Percentiles rank a stretch among this genome's conserved stretches.
phyloP scores from a whole-genome alignment of 1,140 invertebrate genomes.

The Wiebesia pumilae region DNA sequence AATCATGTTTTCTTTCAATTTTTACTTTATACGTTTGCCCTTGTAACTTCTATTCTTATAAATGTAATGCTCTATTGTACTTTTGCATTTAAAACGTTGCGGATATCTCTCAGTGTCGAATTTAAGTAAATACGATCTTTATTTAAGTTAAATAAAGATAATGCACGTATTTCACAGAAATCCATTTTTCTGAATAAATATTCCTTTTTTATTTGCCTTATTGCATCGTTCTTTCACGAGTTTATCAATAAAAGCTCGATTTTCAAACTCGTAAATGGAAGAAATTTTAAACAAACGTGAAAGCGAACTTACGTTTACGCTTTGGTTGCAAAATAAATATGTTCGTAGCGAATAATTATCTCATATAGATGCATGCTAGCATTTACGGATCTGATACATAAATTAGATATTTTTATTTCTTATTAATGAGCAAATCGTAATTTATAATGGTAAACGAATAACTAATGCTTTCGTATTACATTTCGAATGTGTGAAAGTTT shows the following conservation, averaged over 20 bases:
- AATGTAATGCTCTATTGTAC: no score
- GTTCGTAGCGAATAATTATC: neutral
- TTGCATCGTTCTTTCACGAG: neutral
- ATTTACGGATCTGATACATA: neutral
- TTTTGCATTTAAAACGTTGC: no score
- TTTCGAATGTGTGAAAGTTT: neutral
- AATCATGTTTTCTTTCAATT: no score
- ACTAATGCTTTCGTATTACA: neutral
- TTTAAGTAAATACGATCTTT: neutral
- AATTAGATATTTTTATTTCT: conserved; percentile 15
- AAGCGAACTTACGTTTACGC: neutral
- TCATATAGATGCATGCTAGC: neutral
- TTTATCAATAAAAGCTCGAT: neutral
- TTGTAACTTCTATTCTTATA: no score
- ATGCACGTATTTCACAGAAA: neutral
- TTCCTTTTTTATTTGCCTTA: neutral
- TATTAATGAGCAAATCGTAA: neutral
- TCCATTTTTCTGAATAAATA: neutral
- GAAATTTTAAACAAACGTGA: neutral
- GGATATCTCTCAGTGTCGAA: neutral
- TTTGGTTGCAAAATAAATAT: neutral
- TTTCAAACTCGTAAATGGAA: neutral
- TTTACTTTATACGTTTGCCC: no score
- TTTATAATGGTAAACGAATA: neutral
- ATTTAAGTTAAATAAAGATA: neutral